Evolutionary conservation across 2,797 vertebrate species (phyloP), one percentile per base, ranked within the genome.

Genomic region (Lepidocolaptes lacrymiger): DNA sequence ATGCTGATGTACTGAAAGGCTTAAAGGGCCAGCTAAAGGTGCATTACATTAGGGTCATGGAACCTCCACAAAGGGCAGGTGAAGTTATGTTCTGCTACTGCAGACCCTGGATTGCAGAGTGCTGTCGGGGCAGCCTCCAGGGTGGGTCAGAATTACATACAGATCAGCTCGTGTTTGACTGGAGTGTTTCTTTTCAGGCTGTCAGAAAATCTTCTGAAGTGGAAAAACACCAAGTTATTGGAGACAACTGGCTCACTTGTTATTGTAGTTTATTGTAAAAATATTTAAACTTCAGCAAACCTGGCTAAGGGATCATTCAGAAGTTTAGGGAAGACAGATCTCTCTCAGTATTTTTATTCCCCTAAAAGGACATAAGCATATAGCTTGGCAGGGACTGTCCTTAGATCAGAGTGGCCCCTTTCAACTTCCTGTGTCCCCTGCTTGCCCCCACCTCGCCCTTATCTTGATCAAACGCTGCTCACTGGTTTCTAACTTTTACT

Each of bases 201-300:
- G 79, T 68, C 94, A 93, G 81, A 90, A 93, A 64, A 46, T 49
- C 26, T 59, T 77, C 82, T 64, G 18, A 94, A 87, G 49, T 49
- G 67, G 67, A 87, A 94, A 88, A 88, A 43, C 56, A 86, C 51
- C 18, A 2, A 27, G 51, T 63, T 93, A 14, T 1, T 34, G 36
- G 59, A 85, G 67, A 72, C 34, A 74, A 73, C 37, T 32, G 67
- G n/a, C 55, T 69, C 1, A 0, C 58, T 73, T 49, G 7, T 72
- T 88, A n/a, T 51, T 85, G 67, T 52, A 27, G 32, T 79, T 90
- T 71, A 32, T 88, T 80, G 41, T 93, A 64, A 84, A 86, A 91
- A 56, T 67, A 71, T 34, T 95, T 88, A 51, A 88, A 82, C 36
- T 49, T 67, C 59, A 56, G 36, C 63, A 85, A 82, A 85, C 59